Conservation (phyloP, 2,113 vertebrate genomes). For the Conger conger region DNA sequence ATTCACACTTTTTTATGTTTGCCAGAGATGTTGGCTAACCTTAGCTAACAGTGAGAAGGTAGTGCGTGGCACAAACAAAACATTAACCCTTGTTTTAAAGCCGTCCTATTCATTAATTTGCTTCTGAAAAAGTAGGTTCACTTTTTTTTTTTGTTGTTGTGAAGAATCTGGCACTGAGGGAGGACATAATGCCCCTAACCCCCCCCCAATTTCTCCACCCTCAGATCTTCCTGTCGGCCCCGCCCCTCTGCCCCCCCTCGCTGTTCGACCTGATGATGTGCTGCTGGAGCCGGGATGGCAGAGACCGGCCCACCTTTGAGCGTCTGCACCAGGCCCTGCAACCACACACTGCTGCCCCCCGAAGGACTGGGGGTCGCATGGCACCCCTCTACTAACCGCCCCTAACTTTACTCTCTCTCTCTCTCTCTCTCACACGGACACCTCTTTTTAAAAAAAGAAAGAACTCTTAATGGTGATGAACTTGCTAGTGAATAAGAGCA, state of each 20-base stretch:
- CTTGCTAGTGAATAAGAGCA: neutral
- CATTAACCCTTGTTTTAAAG: too few species aligned
- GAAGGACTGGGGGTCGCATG: neutral
- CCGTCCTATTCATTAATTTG: too few species aligned
- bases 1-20: too few species aligned
- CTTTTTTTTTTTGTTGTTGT: too few species aligned
- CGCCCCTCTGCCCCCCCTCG: constrained; percentile 74
- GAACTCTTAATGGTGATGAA: constrained; percentile 1
- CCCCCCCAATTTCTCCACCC: neutral
- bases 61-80: too few species aligned
- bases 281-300: constrained; percentile 78
- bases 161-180: too few species aligned
- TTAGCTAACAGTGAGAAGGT: too few species aligned
- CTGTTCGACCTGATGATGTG: constrained; percentile 81
- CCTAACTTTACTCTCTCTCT: neutral
- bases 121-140: too few species aligned
- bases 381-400: neutral
- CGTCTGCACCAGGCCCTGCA: constrained; percentile 73
- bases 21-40: too few species aligned
- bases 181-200: too few species aligned
- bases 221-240: constrained; percentile 76
- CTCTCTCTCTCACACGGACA: neutral
- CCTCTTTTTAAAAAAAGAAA: neutral
- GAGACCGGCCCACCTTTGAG: constrained; percentile 73
- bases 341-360: constrained; percentile 65